phyloP scores from a whole-genome alignment of 2,888 invertebrate genomes.

The Cantharis nigra region DNA sequence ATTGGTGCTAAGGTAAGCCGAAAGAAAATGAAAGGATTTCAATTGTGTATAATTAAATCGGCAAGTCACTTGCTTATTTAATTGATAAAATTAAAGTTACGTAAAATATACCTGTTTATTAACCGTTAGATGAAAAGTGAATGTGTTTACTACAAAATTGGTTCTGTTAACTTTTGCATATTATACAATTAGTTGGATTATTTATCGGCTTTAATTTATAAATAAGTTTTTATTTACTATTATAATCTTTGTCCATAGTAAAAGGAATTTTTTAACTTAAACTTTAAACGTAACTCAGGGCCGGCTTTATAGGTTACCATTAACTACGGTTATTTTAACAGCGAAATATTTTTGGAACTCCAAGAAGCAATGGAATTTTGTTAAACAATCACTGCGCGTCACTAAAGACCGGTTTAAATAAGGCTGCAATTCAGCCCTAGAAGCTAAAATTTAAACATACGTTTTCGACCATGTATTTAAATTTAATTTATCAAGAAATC shows the following conservation, averaged over 20 bases:
- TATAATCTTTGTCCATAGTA: not conserved
- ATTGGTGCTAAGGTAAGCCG: conserved; percentile 72
- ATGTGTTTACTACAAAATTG: conserved; percentile 9
- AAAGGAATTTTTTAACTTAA: not conserved
- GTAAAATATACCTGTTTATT: conserved; percentile 12
- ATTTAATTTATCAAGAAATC: too few relatives aligned
- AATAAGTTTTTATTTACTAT: not conserved
- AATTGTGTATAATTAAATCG: not conserved
- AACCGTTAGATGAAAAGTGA: conserved; percentile 16
- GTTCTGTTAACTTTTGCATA: not conserved
- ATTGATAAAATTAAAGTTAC: not conserved
- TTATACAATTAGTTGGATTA: not conserved
- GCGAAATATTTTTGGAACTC: too few relatives aligned
- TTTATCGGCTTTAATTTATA: conserved; percentile 5
- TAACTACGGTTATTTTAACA: too few relatives aligned
- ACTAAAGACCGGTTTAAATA: too few relatives aligned
- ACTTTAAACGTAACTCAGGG: not conserved
- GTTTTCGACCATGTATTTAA: too few relatives aligned
- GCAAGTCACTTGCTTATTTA: not conserved
- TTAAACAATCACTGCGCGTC: too few relatives aligned
- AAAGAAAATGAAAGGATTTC: not conserved
- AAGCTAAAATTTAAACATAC: too few relatives aligned
- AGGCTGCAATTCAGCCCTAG: too few relatives aligned
- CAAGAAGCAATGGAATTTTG: too few relatives aligned
- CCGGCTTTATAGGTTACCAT: not conserved